phyloP scores from a whole-genome alignment of 2,797 vertebrate species.

The Lithobates pipiens region DNA sequence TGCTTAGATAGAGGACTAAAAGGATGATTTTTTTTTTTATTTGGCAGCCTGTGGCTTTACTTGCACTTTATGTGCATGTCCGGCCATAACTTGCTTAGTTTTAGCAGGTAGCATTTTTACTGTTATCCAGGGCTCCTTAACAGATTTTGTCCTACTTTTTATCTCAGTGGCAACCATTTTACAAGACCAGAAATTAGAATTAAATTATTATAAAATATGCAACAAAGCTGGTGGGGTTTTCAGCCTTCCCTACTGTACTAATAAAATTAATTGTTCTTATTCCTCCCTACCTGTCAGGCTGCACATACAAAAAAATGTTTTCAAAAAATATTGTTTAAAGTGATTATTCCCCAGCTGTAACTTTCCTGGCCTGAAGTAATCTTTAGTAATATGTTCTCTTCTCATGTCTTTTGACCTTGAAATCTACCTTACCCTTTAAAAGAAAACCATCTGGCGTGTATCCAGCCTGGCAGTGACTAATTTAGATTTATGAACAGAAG shows the following conservation, averaged over 20 bases:
- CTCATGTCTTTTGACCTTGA: conserved; percentile 42
- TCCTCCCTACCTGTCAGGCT: too few relatives aligned
- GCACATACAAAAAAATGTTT: too few relatives aligned
- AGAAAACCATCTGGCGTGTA: conserved; percentile 18
- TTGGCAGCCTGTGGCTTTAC: too few relatives aligned
- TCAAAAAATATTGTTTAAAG: not conserved
- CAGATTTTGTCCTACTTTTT: not conserved
- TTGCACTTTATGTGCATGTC: not conserved
- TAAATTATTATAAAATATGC: too few relatives aligned
- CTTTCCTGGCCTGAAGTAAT: conserved; percentile 29
- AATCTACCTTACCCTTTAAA: conserved; percentile 36
- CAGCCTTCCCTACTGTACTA: too few relatives aligned
- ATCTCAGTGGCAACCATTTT: not conserved
- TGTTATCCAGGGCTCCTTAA: too few relatives aligned
- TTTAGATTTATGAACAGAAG: not conserved
- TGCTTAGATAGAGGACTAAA: too few relatives aligned
- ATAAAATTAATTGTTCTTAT: too few relatives aligned
- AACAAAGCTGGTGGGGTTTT: too few relatives aligned
- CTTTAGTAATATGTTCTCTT: conserved; percentile 20
- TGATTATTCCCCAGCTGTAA: not conserved
- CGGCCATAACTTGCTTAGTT: not conserved
- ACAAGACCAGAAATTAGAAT: too few relatives aligned
- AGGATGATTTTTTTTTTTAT: too few relatives aligned
- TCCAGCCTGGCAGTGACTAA: conserved; percentile 22
- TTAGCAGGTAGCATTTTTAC: not conserved